phyloP scores from a whole-genome alignment of 2,113 vertebrate genomes.

The Fulmarus glacialis region DNA sequence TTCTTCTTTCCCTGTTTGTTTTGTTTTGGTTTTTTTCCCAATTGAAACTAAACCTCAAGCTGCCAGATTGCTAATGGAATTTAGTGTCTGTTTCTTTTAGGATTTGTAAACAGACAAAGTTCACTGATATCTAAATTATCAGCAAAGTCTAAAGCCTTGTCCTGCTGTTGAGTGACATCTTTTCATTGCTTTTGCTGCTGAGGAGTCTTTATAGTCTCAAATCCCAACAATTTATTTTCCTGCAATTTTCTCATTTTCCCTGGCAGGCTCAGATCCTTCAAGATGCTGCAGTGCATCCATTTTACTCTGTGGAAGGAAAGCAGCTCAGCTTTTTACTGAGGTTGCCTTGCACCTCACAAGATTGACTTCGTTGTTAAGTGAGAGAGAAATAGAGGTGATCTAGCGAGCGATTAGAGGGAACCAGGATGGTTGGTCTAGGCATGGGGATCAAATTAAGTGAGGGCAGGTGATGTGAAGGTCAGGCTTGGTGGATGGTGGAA shows the following conservation, averaged over 20 bases:
- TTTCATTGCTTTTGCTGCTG: slow-evolving; percentile 30
- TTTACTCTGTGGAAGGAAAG: neutral
- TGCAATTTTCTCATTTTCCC: slow-evolving; percentile 23
- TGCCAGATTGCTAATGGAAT: slow-evolving; percentile 44
- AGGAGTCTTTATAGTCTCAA: slow-evolving; percentile 1
- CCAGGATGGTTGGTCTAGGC: too few relatives aligned
- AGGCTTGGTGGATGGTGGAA: neutral
- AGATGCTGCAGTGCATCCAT: neutral
- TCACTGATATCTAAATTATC: slow-evolving; percentile 43
- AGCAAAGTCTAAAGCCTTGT: slow-evolving; percentile 14
- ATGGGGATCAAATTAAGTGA: neutral
- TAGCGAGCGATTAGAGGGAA: neutral
- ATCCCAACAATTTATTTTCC: slow-evolving; percentile 17
- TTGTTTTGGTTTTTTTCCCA: neutral
- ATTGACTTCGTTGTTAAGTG: neutral
- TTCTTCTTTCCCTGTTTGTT: rapidly evolving
- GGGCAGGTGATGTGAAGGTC: neutral
- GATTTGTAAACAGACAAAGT: slow-evolving; percentile 66
- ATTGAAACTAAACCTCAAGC: neutral
- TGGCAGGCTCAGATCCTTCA: neutral
- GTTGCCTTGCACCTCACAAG: neutral
- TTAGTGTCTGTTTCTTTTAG: slow-evolving; percentile 40
- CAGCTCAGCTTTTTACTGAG: neutral
- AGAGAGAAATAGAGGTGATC: neutral
- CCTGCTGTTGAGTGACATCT: slow-evolving; percentile 32